phyloP scores from a whole-genome alignment of 1,140 invertebrate genomes.

The Tetramorium alpestre region DNA sequence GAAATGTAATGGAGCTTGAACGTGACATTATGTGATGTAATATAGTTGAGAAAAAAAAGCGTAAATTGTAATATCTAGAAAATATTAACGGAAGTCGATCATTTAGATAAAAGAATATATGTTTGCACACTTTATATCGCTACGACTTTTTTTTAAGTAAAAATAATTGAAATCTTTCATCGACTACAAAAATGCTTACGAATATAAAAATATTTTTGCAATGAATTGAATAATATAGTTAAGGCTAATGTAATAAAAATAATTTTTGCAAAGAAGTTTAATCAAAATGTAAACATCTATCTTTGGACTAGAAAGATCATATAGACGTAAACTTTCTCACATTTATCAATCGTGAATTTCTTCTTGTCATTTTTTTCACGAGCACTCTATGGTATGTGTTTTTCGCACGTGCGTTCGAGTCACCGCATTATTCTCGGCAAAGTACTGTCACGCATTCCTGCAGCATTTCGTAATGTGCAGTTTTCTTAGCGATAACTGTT shows the following conservation, averaged over 20 bases:
- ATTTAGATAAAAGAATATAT: neutral
- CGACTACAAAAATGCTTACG: neutral
- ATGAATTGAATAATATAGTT: neutral
- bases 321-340: neutral
- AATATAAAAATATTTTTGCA: neutral
- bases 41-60: neutral
- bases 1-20: neutral
- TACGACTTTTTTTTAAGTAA: neutral
- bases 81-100: neutral
- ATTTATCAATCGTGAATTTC: slow-evolving; percentile 1
- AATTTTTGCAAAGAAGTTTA: neutral
- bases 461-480: slow-evolving; percentile 38
- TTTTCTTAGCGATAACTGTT: slow-evolving; percentile 38
- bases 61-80: neutral
- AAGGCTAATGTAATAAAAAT: neutral
- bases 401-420: slow-evolving; percentile 22
- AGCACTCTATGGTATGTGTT: neutral
- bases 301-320: neutral
- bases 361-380: neutral
- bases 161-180: neutral
- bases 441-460: slow-evolving; percentile 28
- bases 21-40: neutral
- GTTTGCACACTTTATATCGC: neutral
- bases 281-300: neutral
- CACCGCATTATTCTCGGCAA: slow-evolving; percentile 38